These are phyloP conservation scores for Drosophila parvula DNA, from an alignment of 1,140 invertebrate genomes.

Conservation along the genomic window DNA sequence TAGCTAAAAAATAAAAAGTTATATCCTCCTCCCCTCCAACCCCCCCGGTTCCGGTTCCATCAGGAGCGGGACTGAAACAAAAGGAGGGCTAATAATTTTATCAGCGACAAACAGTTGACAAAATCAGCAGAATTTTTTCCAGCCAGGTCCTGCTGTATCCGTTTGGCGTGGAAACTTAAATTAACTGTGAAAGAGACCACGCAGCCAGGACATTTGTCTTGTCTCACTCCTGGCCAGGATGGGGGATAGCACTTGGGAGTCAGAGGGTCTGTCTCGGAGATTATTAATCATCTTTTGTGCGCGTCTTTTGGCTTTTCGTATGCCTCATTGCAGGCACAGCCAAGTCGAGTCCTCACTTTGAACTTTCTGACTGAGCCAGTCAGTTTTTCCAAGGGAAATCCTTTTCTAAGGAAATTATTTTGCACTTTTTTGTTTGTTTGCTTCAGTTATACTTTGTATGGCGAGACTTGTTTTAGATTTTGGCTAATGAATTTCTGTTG, in stretches of 20 bases:
- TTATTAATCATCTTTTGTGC: slow-evolving; percentile 83
- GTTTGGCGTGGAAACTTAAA: slow-evolving; percentile 73
- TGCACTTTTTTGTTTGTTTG: slow-evolving; percentile 20
- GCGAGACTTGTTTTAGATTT: slow-evolving; percentile 23
- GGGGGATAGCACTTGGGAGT: slow-evolving; percentile 13
- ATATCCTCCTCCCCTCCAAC: neutral
- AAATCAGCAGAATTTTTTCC: slow-evolving; percentile 75
- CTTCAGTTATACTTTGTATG: slow-evolving; percentile 23
- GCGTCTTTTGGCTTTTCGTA: slow-evolving; percentile 67
- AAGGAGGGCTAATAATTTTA: slow-evolving; percentile 82
- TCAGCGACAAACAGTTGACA: slow-evolving; percentile 82
- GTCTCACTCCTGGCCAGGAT: slow-evolving; percentile 26
- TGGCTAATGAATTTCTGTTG: slow-evolving; percentile 74
- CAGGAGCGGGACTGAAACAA: slow-evolving; percentile 49
- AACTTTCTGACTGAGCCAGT: slow-evolving; percentile 47
- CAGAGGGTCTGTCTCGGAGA: slow-evolving; percentile 51
- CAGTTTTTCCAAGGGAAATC: slow-evolving; percentile 52
- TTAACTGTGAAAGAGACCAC: slow-evolving; percentile 83
- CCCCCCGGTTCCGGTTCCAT: neutral
- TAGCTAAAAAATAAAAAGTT: slow-evolving; percentile 19
- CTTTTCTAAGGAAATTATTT: slow-evolving; percentile 61
- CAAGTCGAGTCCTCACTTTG: slow-evolving; percentile 39
- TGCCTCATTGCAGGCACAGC: slow-evolving; percentile 58
- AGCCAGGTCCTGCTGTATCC: slow-evolving; percentile 67
- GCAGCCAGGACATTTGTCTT: slow-evolving; percentile 82